A percentile compares a stretch with the other conserved stretches of the same genome.
These are phyloP conservation scores for Amiota communis DNA, from an alignment of 2,888 invertebrate species.

Conservation along the genomic window DNA sequence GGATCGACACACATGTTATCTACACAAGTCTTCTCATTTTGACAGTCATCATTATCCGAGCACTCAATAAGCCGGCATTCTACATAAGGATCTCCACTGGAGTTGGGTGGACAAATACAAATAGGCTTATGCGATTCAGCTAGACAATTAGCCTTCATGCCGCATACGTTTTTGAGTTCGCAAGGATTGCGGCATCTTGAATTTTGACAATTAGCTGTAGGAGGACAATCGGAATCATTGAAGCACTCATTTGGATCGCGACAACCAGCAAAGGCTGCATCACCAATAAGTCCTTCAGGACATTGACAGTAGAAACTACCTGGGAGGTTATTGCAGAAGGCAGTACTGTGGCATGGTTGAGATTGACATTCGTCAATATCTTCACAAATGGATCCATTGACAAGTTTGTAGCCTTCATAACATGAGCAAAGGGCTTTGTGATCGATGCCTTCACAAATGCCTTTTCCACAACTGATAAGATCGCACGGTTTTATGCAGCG, in stretches of 20 bases:
- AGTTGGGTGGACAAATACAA: conserved; percentile 84
- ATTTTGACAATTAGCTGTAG: conserved; percentile 82
- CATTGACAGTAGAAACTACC: conserved; percentile 87
- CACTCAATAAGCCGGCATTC: conserved; percentile 86
- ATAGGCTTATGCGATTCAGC: conserved; percentile 80
- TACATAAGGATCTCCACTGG: conserved; percentile 83
- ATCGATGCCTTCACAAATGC: conserved; percentile 82
- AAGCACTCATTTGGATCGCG: conserved; percentile 88
- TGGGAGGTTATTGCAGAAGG: conserved; percentile 83
- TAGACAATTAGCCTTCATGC: conserved; percentile 83
- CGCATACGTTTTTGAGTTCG: conserved; percentile 79
- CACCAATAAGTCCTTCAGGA: conserved; percentile 85
- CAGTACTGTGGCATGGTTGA: conserved; percentile 86
- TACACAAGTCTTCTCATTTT: conserved; percentile 81
- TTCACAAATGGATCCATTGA: conserved; percentile 80
- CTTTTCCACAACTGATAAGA: conserved; percentile 84
- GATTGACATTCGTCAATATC: conserved; percentile 87
- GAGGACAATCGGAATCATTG: conserved; percentile 85
- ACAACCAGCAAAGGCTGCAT: conserved; percentile 82
- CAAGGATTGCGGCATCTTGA: conserved; percentile 87
- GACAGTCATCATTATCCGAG: conserved; percentile 84
- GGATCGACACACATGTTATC: conserved; percentile 87
- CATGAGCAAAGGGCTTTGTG: conserved; percentile 85
- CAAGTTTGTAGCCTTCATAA: conserved; percentile 81
- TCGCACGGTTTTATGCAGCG: conserved; percentile 90